Evolutionary conservation across 2,113 vertebrate genomes (phyloP).

Genomic region (Malaclemys terrapin): DNA sequence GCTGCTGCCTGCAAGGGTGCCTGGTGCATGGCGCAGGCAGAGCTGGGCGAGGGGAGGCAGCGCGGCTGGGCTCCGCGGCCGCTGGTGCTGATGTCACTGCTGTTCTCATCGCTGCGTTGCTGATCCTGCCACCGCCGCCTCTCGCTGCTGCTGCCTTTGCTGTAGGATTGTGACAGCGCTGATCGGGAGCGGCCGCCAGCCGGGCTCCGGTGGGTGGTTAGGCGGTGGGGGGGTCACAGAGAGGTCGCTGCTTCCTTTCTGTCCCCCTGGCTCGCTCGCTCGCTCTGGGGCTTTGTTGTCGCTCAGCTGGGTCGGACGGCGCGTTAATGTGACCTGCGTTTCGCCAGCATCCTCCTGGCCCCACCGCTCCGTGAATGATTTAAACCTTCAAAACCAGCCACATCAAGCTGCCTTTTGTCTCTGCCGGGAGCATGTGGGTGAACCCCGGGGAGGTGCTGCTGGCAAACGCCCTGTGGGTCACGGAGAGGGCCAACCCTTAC

Average conservation of each 20-base stretch:
- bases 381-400: not conserved
- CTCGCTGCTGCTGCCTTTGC: not conserved
- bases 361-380: not conserved
- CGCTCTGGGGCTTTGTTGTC: not conserved
- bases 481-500: constrained; percentile 95
- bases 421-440: constrained; percentile 89
- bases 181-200: not conserved
- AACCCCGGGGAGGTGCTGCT: constrained; percentile 97
- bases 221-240: not conserved
- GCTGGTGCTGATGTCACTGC: constrained; percentile 22
- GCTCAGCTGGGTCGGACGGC: not conserved
- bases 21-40: not conserved
- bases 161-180: too few relatives aligned
- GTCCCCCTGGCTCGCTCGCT: not conserved
- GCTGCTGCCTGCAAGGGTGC: not conserved
- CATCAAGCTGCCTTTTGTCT: not conserved
- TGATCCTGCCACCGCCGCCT: not conserved
- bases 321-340: not conserved
- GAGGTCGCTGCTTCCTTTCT: not conserved
- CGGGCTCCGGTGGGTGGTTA: not conserved
- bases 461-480: constrained; percentile 96
- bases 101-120: not conserved
- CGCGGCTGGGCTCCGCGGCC: not conserved
- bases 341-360: not conserved
- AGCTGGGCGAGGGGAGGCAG: not conserved